Base-by-base conservation (phyloP, 2,797 vertebrate genomes). In the Tolypeutes matacus region DNA sequence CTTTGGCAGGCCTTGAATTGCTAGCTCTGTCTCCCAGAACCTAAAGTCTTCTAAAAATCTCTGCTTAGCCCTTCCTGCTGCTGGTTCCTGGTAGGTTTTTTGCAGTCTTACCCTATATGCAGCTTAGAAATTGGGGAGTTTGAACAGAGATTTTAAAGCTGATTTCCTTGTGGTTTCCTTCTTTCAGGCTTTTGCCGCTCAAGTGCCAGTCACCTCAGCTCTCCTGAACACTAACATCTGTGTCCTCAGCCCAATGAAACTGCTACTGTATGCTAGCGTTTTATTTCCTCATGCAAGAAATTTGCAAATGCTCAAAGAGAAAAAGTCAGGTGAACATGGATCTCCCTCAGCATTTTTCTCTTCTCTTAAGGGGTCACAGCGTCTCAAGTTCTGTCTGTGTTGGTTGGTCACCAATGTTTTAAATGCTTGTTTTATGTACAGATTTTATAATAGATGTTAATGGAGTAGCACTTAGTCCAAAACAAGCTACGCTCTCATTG, bases 81-180 rank as follows among this genome's bases (percentile, higher is more conserved):
- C 51, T 75, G 29, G 27, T 17, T 87, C 62, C 34, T 77, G 67
- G 49, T 60, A 92, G 11, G 21, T 4, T 65, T 62, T 77, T 76
- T 85, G 69, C 18, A 89, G 21, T 67, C 29, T 46, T 36, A 76
- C 11, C 20, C 49, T 89, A 5, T 70, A 36, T 76, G 42, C 12
- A 86, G 20, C 34, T 94, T 88, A 72, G 34, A 94, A 94, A 88
- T 42, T 89, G 46, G 72, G 49, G 36, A 65, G 34, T 80, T 84
- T 90, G 82, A 87, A 87, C 15, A 29, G 39, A 92, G 36, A 62
- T 77, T 92, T 84, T 75, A 53, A 89, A 36, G 29, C 42, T 95
- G 36, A 87, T 36, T 84, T 93, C 39, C 7, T 14, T 64, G 29
- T 83, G 42, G 3, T 89, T 90, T 92, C 73, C 49, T 83, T 85